These are phyloP conservation scores for Drosophila stalkeri DNA, from an alignment of 2,888 invertebrate genomes.

Conservation along the genomic window DNA sequence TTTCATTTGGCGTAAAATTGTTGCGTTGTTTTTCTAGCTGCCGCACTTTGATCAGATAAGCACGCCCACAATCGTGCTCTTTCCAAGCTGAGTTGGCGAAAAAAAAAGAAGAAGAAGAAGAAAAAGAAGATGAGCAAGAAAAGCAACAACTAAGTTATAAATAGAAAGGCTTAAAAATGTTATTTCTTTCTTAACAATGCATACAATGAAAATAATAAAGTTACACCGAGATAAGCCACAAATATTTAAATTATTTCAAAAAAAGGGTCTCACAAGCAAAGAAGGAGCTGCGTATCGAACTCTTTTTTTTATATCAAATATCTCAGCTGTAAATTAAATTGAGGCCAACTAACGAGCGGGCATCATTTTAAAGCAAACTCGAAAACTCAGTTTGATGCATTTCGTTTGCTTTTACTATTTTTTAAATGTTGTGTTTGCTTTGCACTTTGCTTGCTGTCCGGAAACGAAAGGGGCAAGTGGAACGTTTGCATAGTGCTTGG, in stretches of 20 bases:
- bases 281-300: not conserved
- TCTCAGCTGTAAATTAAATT: not conserved
- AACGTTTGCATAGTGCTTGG: conserved; percentile 67
- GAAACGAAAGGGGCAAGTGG: conserved; percentile 30
- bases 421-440: conserved; percentile 61
- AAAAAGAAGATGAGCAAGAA: not conserved
- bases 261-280: not conserved
- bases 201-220: conserved; percentile 33
- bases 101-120: too few species aligned
- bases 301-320: not conserved
- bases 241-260: conserved; percentile 8
- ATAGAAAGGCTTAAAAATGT: conserved; percentile 40
- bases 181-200: conserved; percentile 20
- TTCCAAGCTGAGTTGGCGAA: conserved; percentile 16
- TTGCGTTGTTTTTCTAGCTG: conserved; percentile 66
- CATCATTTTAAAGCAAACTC: conserved; percentile 11
- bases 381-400: conserved; percentile 40
- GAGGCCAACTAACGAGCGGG: conserved; percentile 16
- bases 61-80: conserved; percentile 37
- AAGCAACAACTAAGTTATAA: conserved; percentile 42
- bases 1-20: conserved; percentile 73
- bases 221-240: conserved; percentile 13
- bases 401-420: conserved; percentile 60
- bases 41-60: conserved; percentile 74
- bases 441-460: conserved; percentile 67